These are phyloP conservation scores for Cossypha heuglini DNA, from an alignment of 2,797 vertebrate genomes.

Conservation along the genomic window DNA sequence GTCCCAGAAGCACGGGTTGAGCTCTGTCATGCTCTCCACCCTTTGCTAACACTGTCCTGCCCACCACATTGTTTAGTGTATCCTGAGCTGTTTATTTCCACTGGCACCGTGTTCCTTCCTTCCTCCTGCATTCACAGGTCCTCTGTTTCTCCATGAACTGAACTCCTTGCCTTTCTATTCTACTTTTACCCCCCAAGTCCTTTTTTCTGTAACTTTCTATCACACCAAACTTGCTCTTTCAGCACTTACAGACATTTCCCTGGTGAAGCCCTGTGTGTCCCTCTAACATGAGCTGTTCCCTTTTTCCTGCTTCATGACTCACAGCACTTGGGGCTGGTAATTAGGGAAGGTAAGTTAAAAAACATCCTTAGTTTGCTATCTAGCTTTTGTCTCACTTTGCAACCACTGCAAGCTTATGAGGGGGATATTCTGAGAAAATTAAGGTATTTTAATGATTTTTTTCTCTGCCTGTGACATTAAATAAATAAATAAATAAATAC, in stretches of 20 bases:
- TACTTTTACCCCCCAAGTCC: accelerated
- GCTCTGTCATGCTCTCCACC: neutral
- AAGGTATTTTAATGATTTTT: neutral
- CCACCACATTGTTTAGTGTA: neutral
- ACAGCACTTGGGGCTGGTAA: neutral
- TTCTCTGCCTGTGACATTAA: neutral
- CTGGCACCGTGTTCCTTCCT: neutral
- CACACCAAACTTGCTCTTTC: neutral
- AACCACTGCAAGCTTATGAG: neutral
- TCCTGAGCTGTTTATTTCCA: neutral
- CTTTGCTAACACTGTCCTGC: neutral
- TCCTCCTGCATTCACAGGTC: neutral
- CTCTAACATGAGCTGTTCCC: neutral
- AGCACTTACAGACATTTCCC: neutral
- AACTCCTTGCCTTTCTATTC: neutral
- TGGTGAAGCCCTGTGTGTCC: neutral
- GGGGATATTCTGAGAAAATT: neutral
- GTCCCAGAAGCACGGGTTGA: neutral
- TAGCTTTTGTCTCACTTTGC: neutral
- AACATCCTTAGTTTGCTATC: neutral
- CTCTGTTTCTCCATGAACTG: neutral
- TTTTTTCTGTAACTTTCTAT: neutral
- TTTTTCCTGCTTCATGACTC: neutral
- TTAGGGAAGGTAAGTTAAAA: neutral
- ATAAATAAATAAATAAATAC: neutral